These are phyloP conservation scores for Ptychadena robeensis DNA, from an alignment of 2,797 vertebrate species.

Conservation along the genomic window DNA sequence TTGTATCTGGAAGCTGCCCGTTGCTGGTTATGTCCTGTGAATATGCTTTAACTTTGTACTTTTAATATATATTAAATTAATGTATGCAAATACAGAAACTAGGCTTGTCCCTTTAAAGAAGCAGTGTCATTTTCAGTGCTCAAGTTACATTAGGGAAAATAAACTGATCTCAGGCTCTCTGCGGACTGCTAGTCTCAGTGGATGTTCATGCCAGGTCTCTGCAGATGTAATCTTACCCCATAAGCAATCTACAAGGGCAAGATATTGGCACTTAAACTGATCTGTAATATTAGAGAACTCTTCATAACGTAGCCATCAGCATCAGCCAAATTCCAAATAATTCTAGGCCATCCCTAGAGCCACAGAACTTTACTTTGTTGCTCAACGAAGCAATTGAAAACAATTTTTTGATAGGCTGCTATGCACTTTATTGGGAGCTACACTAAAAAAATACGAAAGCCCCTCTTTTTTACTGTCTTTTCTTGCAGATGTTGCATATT, in stretches of 20 bases:
- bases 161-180: background rate
- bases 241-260: background rate
- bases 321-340: background rate
- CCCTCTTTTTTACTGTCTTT: too few relatives aligned
- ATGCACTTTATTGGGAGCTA: too few relatives aligned
- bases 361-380: too few relatives aligned
- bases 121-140: constrained; percentile 16
- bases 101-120: constrained; percentile 33
- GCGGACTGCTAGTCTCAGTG: background rate
- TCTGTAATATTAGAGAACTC: background rate
- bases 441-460: too few relatives aligned
- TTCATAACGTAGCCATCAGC: too few relatives aligned
- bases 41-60: constrained; percentile 54
- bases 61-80: constrained; percentile 56
- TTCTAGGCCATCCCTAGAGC: too few relatives aligned
- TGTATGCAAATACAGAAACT: constrained; percentile 47
- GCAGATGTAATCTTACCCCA: background rate
- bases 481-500: too few relatives aligned
- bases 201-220: background rate
- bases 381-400: too few relatives aligned
- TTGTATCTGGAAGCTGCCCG: constrained; percentile 15
- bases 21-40: constrained; percentile 58
- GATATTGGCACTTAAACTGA: background rate
- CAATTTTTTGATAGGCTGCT: too few relatives aligned
- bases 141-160: background rate